phyloP scores from a whole-genome alignment of 2,888 invertebrate genomes.

The Eupelmus urozonus region DNA sequence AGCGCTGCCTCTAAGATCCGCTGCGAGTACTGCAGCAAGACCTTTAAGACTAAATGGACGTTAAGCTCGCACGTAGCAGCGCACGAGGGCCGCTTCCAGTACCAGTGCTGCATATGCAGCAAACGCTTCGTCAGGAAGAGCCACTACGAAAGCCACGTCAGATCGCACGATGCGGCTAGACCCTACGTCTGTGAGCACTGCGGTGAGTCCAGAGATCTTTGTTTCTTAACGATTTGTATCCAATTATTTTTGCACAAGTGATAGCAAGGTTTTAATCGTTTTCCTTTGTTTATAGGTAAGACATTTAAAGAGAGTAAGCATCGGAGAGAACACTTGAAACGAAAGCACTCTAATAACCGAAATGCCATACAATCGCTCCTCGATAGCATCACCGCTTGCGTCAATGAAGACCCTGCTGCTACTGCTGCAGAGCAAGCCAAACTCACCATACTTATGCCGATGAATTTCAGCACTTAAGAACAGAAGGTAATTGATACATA shows the following conservation, averaged over 20 bases:
- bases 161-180: constrained; percentile 74
- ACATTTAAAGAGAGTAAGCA: constrained; percentile 76
- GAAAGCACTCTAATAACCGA: constrained; percentile 69
- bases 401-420: constrained; percentile 67
- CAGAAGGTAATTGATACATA: constrained; percentile 26
- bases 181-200: constrained; percentile 75
- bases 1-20: constrained; percentile 63
- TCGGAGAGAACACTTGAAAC: constrained; percentile 74
- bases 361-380: constrained; percentile 73
- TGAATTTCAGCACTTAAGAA: constrained; percentile 70
- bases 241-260: background rate
- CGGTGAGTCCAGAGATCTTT: too few species aligned
- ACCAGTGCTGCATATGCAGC: constrained; percentile 75
- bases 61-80: constrained; percentile 75
- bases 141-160: constrained; percentile 75
- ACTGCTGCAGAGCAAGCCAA: constrained; percentile 69
- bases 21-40: constrained; percentile 75
- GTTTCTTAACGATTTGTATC: background rate
- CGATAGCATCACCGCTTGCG: constrained; percentile 72
- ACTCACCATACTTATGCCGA: constrained; percentile 74
- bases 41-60: constrained; percentile 76
- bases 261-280: too few species aligned
- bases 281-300: constrained; percentile 49
- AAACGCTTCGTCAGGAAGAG: constrained; percentile 76
- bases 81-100: constrained; percentile 75